Evolutionary conservation across 2,888 invertebrate species (phyloP), one percentile per base, ranked within the genome.

Genomic region (Ypsolopha scabrella): DNA sequence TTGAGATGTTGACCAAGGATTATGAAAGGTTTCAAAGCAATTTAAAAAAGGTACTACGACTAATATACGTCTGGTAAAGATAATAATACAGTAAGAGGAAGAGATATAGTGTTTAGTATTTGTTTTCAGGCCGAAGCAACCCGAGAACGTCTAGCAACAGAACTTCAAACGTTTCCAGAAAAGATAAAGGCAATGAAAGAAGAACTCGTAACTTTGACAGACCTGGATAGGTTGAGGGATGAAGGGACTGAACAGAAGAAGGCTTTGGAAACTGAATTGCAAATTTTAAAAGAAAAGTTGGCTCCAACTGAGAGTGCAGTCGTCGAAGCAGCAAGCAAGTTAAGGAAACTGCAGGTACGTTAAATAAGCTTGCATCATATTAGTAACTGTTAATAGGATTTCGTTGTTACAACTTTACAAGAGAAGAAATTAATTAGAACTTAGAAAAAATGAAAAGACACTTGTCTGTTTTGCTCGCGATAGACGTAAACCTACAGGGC

Each of bases 121-220:
- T 44, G 14, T 52, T 61, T 62, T 41, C 53, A 87, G 87, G 81
- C 75, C 1, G 82, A 87, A 64, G 65, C 74, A 1, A 80, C 88
- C 1, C 79, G 88, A 14, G 79, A 83, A 54, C 80, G 87, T 2
- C 67, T 89, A 2, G 82, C 77, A 6, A 71, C 76, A 0, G 88
- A 92, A 78, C 83, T 92, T 36, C 88, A 90, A 60, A 90, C 91
- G 47, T 72, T 93, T 54, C 92, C 93, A 51, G 88, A 90, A 51
- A 93, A 92, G 70, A 90, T 92, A 14, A 85, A 76, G 53, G 87
- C 86, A 4, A 91, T 91, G 90, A 85, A 89, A 58, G 87, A 87
- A 48, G 93, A 93, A 62, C 80, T 93, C 34, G 68, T 85, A 0
- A 80, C 80, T 2, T 81, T 91, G 48, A 85, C 89, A 6, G 90